Evolutionary conservation across 2,888 invertebrate genomes (phyloP).

Genomic region (Acronicta leporina): DNA sequence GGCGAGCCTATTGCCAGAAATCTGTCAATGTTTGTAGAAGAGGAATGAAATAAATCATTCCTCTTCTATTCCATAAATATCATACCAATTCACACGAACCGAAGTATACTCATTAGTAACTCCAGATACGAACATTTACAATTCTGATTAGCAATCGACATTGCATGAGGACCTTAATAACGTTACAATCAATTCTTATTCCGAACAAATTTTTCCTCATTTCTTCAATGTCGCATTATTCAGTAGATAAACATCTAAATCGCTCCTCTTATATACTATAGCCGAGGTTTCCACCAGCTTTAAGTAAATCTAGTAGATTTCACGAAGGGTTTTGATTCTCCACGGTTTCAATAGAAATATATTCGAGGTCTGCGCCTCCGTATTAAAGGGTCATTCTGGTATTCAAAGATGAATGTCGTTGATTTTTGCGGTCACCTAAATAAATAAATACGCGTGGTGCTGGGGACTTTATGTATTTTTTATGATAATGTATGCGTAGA

Average conservation of each 20-base stretch:
- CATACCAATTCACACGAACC: background rate
- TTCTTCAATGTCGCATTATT: constrained; percentile 47
- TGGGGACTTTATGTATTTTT: constrained; percentile 26
- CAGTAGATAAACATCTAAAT: constrained; percentile 54
- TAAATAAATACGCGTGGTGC: constrained; percentile 27
- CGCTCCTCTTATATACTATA: constrained; percentile 38
- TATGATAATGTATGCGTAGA: constrained; percentile 22
- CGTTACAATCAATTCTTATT: constrained; percentile 16
- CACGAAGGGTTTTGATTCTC: constrained; percentile 53
- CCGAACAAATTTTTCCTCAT: constrained; percentile 32
- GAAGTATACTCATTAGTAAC: background rate
- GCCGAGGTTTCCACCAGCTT: constrained; percentile 46
- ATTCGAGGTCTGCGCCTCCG: constrained; percentile 48
- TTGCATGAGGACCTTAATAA: constrained; percentile 22
- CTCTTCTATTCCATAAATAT: background rate
- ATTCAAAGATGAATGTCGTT: constrained; percentile 26
- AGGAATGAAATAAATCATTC: too few relatives aligned
- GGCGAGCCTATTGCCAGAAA: too few relatives aligned
- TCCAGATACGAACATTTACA: constrained; percentile 18
- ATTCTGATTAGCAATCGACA: constrained; percentile 34
- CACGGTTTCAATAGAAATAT: constrained; percentile 61
- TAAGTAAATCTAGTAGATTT: constrained; percentile 61
- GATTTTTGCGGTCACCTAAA: constrained; percentile 40
- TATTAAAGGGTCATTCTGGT: constrained; percentile 54
- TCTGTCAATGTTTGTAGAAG: too few relatives aligned